phyloP scores from a whole-genome alignment of 2,888 invertebrate species.

The Leptopilina syphax region DNA sequence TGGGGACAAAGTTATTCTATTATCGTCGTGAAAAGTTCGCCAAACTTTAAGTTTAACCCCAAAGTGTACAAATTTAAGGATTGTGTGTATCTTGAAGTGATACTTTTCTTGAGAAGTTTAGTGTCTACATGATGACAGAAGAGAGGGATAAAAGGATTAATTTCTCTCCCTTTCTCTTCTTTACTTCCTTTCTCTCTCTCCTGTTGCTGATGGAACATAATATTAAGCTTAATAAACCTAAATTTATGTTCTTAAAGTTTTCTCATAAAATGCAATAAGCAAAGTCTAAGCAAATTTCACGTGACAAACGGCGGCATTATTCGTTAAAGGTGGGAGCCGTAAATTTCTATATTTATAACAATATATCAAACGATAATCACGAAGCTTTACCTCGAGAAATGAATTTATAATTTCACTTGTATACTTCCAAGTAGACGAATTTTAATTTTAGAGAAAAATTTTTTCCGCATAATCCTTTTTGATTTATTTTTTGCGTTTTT shows the following conservation, averaged over 20 bases:
- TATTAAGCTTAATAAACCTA: constrained; percentile 20
- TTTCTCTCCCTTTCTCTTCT: not conserved
- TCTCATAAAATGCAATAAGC: constrained; percentile 12
- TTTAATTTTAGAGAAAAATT: not conserved
- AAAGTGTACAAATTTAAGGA: not conserved
- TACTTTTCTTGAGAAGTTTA: not conserved
- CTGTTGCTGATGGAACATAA: constrained; percentile 22
- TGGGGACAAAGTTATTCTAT: not conserved
- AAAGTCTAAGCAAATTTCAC: not conserved
- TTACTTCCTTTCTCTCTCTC: not conserved
- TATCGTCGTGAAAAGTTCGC: not conserved
- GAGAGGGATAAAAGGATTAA: constrained; percentile 8
- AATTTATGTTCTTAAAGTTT: constrained; percentile 25
- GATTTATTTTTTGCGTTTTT: not conserved
- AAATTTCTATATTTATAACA: not conserved
- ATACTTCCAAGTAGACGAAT: not conserved
- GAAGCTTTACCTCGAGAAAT: not conserved
- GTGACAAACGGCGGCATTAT: not conserved
- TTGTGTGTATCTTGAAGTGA: not conserved
- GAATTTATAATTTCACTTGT: not conserved
- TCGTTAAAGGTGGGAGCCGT: constrained; percentile 4
- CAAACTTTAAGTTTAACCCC: not conserved
- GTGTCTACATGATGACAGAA: too few relatives aligned
- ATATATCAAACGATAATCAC: not conserved
- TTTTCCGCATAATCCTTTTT: constrained; percentile 9